Conservation (phyloP, 2,797 vertebrate genomes). For the Rousettus madagascariensis region DNA sequence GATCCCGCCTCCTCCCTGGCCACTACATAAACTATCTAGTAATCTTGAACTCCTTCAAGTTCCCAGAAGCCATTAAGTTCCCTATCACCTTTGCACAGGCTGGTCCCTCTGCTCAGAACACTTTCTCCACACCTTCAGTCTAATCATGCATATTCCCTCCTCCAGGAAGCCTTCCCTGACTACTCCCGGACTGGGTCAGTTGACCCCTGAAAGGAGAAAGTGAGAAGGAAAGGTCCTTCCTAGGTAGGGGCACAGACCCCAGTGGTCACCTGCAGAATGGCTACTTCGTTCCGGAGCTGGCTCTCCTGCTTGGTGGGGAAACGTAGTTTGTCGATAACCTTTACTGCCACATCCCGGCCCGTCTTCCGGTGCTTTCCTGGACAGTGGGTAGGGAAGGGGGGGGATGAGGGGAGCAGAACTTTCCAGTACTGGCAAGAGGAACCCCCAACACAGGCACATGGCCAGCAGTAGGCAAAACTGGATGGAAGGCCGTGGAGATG, state of each 20-base stretch:
- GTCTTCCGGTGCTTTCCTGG: conserved; percentile 94
- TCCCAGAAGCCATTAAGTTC: neutral
- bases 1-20: neutral
- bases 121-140: neutral
- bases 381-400: fast-evolving
- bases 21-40: neutral
- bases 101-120: neutral
- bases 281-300: conserved; percentile 94
- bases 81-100: neutral
- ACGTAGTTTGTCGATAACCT: conserved; percentile 95
- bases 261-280: conserved; percentile 91
- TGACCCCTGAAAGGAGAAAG: neutral
- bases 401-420: neutral
- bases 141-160: neutral
- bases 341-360: conserved; percentile 93
- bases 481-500: neutral
- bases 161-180: neutral
- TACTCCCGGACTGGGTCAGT: neutral
- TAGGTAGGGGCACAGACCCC: neutral
- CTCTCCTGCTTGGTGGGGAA: conserved; percentile 96
- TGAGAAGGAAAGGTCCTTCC: neutral
- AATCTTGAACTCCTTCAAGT: neutral
- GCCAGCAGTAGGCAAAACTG: neutral
- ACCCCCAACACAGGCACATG: neutral
- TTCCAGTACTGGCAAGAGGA: neutral